phyloP scores from a whole-genome alignment of 2,797 vertebrate genomes.

The Lutjanus campechanus region DNA sequence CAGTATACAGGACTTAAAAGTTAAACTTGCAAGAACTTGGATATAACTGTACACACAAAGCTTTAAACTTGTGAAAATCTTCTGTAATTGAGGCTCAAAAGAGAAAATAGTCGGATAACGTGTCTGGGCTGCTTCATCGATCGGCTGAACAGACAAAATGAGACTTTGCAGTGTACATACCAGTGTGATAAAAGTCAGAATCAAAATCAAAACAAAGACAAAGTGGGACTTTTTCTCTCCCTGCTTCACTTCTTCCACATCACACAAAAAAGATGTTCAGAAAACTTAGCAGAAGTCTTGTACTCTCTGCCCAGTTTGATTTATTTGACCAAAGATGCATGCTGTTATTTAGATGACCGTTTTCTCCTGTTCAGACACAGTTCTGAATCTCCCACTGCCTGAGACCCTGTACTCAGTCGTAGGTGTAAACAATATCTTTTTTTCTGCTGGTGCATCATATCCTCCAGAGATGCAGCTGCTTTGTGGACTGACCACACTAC shows the following conservation, averaged over 20 bases:
- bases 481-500: conserved; percentile 17
- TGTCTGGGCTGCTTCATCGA: background rate
- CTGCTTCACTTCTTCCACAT: background rate
- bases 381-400: conserved; percentile 11
- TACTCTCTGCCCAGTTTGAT: conserved; percentile 29
- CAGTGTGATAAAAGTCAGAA: conserved; percentile 20
- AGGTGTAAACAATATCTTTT: conserved; percentile 25
- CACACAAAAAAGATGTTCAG: background rate
- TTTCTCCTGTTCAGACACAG: conserved; percentile 2
- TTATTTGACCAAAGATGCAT: background rate
- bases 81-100: conserved; percentile 7
- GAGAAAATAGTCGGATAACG: background rate
- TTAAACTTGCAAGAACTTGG: background rate
- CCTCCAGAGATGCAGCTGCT: conserved; percentile 5
- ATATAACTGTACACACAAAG: background rate
- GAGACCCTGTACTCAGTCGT: background rate
- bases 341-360: background rate
- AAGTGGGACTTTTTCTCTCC: background rate
- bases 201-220: conserved; percentile 11
- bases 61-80: background rate
- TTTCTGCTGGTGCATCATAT: conserved; percentile 6
- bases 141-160: background rate
- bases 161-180: background rate
- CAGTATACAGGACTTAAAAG: background rate
- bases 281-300: conserved; percentile 3